Percentiles rank a stretch among this genome's conserved stretches.
Conservation (phyloP, 2,113 vertebrate genomes). For the Protomyctophum bolini region DNA sequence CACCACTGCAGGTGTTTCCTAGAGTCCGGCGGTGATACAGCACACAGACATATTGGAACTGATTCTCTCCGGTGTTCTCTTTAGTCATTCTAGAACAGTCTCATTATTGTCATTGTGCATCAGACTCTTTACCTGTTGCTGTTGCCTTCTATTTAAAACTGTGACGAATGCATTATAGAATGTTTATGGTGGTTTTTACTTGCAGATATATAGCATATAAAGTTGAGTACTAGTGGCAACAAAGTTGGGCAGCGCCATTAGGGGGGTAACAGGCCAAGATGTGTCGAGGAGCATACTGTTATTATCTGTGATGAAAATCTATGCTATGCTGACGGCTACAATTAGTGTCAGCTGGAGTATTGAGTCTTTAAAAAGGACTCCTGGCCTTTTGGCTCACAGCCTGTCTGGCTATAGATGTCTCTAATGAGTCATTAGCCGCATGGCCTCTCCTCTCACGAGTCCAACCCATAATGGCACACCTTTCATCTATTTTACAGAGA, state of each 20-base stretch:
- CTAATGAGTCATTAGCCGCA: conserved; percentile 85
- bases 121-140: conserved; percentile 23
- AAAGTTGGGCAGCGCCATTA: conserved; percentile 65
- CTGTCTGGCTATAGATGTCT: conserved; percentile 79
- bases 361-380: conserved; percentile 80
- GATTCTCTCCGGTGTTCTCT: conserved; percentile 40
- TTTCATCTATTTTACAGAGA: conserved; percentile 83
- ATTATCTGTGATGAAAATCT: conserved; percentile 84
- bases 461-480: conserved; percentile 79
- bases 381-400: conserved; percentile 82
- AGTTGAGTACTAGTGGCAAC: conserved; percentile 22
- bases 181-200: conserved; percentile 22
- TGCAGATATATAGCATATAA: conserved; percentile 14
- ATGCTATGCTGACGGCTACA: conserved; percentile 77
- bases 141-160: conserved; percentile 24
- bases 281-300: conserved; percentile 77
- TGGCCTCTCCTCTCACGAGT: conserved; percentile 77
- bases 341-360: conserved; percentile 83
- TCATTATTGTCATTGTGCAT: conserved; percentile 31
- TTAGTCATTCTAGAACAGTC: conserved; percentile 12
- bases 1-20: conserved; percentile 65
- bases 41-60: conserved; percentile 63
- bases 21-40: conserved; percentile 62
- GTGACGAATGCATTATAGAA: conserved; percentile 20
- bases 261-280: conserved; percentile 66